phyloP scores from a whole-genome alignment of 2,797 vertebrate species.

The Myotis findleyi region DNA sequence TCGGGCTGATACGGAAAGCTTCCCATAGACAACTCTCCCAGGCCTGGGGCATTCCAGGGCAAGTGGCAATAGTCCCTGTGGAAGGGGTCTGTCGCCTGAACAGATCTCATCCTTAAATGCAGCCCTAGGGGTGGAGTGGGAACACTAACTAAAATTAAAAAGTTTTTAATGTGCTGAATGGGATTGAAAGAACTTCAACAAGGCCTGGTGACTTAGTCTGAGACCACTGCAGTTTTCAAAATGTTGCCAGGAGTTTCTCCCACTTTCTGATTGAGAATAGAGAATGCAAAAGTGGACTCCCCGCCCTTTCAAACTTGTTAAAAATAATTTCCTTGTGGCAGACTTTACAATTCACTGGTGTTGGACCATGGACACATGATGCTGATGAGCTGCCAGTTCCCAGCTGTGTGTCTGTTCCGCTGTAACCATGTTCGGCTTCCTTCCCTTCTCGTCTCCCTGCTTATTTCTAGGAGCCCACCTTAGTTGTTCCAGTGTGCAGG shows the following conservation, averaged over 20 bases:
- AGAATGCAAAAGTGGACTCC: neutral
- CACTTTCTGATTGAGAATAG: neutral
- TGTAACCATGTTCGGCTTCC: too few relatives aligned
- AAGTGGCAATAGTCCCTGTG: neutral
- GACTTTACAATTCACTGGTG: conserved; percentile 4
- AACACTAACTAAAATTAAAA: conserved; percentile 1
- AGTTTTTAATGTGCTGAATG: neutral
- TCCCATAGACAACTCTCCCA: neutral
- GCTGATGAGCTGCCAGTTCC: neutral
- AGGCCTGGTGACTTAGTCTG: neutral
- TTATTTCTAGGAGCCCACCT: too few relatives aligned
- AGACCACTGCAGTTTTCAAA: conserved; percentile 13
- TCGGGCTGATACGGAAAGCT: neutral
- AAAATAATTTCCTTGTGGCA: neutral
- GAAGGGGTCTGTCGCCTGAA: neutral
- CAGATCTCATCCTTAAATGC: neutral
- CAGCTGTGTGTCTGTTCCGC: too few relatives aligned
- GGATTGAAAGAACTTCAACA: neutral
- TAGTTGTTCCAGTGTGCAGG: too few relatives aligned
- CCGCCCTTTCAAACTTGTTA: neutral
- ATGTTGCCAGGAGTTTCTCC: neutral
- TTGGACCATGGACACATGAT: neutral
- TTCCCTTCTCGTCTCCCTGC: too few relatives aligned
- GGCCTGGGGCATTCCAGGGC: neutral
- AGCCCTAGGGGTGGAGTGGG: neutral